A percentile compares a stretch with the other conserved stretches of the same genome.
Conservation (phyloP, 2,113 vertebrate species). For the Coryphaenoides rupestris region DNA sequence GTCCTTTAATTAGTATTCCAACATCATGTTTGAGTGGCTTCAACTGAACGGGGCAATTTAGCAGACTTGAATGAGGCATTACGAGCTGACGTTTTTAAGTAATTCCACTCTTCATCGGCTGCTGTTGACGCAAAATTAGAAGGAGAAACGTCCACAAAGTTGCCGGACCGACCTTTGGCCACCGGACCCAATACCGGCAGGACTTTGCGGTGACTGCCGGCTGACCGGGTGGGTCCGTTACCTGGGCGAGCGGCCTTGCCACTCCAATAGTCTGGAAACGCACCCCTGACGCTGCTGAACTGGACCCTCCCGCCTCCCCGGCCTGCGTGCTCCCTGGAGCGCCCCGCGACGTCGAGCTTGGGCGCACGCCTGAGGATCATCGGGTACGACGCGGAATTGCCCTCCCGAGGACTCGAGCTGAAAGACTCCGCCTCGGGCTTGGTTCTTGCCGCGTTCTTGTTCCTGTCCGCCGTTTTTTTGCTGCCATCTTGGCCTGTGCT, state of each 20-base stretch:
- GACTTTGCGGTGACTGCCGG: not conserved
- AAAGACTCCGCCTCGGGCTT: no score
- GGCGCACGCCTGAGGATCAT: no score
- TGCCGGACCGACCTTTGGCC: not conserved
- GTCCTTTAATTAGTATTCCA: no score
- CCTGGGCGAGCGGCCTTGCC: not conserved
- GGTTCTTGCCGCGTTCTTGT: no score
- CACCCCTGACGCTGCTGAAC: not conserved
- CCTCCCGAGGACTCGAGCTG: no score
- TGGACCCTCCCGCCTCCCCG: not conserved
- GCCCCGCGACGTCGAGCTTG: no score
- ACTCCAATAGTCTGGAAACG: not conserved
- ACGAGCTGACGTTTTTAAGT: conserved; percentile 34
- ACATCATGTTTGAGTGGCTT: not conserved
- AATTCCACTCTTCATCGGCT: conserved; percentile 33
- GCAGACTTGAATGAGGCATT: conserved; percentile 47
- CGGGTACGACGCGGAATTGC: no score
- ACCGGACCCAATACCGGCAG: not conserved
- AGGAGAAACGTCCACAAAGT: not conserved
- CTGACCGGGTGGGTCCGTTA: not conserved
- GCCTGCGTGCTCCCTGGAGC: not conserved
- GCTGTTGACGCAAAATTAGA: no score
- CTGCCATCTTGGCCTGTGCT: not conserved
- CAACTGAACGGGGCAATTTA: not conserved
- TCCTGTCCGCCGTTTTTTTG: not conserved